phyloP scores from a whole-genome alignment of 2,888 invertebrate species.

The Malacosoma neustria region DNA sequence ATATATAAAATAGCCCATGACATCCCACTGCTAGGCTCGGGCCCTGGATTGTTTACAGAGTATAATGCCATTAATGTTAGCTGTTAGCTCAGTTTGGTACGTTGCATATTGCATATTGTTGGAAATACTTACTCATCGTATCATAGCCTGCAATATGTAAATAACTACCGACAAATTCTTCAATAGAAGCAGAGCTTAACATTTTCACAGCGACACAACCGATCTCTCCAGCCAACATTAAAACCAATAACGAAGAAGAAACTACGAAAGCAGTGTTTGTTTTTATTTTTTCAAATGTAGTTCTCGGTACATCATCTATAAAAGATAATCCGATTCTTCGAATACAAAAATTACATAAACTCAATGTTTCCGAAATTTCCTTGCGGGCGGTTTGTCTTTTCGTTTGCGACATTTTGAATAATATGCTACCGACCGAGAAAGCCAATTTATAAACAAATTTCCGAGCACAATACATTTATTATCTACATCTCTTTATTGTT shows the following conservation, averaged over 20 bases:
- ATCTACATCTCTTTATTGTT: too few relatives aligned
- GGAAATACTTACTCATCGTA: conserved; percentile 49
- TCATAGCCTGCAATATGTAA: conserved; percentile 52
- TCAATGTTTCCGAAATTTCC: conserved; percentile 36
- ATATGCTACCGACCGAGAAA: neutral
- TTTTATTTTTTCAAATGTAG: conserved; percentile 17
- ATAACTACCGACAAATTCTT: conserved; percentile 37
- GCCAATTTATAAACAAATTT: neutral
- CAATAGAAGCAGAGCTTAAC: conserved; percentile 30
- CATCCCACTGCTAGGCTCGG: too few relatives aligned
- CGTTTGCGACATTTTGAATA: conserved; percentile 7
- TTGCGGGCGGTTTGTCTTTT: conserved; percentile 16
- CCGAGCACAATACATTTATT: neutral
- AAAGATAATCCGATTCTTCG: conserved; percentile 38
- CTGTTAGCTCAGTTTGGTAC: too few relatives aligned
- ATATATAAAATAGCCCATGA: too few relatives aligned
- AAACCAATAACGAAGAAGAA: conserved; percentile 25
- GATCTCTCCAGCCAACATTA: conserved; percentile 35
- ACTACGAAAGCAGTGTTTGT: conserved; percentile 18
- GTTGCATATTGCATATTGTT: too few relatives aligned
- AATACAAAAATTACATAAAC: conserved; percentile 36
- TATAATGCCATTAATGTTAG: too few relatives aligned
- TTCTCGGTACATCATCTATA: conserved; percentile 26
- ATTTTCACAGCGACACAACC: conserved; percentile 31
- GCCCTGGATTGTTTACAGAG: too few relatives aligned